Conservation (phyloP, 1,140 invertebrate genomes). For the Nephila pilipes region DNA sequence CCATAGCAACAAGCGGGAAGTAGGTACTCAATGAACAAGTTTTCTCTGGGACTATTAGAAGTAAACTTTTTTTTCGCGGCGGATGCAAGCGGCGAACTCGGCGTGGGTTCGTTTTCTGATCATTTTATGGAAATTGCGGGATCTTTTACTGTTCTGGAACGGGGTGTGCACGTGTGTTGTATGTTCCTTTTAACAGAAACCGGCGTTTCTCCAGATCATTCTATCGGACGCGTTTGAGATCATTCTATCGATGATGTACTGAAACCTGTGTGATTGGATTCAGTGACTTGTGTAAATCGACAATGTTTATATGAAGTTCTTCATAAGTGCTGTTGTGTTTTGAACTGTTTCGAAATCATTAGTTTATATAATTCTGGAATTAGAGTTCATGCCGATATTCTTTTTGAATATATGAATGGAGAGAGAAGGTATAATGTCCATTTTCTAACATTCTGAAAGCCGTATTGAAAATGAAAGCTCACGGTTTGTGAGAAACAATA, state of each 20-base stretch:
- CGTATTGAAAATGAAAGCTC: too few species aligned
- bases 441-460: too few species aligned
- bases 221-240: not conserved
- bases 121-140: constrained; percentile 23
- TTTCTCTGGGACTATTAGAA: constrained; percentile 67
- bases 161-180: not conserved
- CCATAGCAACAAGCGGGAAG: constrained; percentile 74
- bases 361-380: too few species aligned
- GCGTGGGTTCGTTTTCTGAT: constrained; percentile 53
- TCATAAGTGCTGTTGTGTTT: too few species aligned
- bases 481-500: too few species aligned
- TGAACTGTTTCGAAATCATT: too few species aligned
- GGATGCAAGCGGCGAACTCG: constrained; percentile 29
- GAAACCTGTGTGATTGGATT: not conserved
- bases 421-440: too few species aligned
- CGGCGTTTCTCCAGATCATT: not conserved
- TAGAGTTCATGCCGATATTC: too few species aligned
- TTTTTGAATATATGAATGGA: too few species aligned
- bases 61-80: constrained; percentile 52
- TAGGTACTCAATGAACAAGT: constrained; percentile 69
- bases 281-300: not conserved
- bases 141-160: not conserved
- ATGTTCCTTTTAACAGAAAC: not conserved
- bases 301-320: not conserved
- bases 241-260: not conserved